Conservation (phyloP, 2,113 vertebrate species). For the Nymphicus hollandicus region DNA sequence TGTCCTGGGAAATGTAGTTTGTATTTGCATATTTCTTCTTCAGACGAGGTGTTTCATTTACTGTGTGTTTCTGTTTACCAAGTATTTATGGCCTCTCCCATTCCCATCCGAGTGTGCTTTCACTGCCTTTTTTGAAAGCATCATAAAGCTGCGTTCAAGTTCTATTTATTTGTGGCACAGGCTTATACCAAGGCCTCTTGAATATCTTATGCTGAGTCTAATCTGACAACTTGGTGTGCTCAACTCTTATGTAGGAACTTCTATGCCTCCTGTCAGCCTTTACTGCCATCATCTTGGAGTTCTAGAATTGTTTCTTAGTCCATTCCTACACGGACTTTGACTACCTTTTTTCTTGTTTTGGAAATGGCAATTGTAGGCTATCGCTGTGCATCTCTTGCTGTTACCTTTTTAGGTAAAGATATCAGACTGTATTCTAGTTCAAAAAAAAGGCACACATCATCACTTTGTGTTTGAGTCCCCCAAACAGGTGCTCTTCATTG, state of each 20-base stretch:
- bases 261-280: background rate
- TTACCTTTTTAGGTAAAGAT: background rate
- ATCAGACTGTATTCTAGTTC: background rate
- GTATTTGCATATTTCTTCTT: background rate
- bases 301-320: background rate
- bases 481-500: background rate
- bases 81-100: background rate
- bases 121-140: background rate
- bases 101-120: background rate
- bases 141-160: background rate
- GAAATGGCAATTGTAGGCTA: background rate
- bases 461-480: background rate
- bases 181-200: background rate
- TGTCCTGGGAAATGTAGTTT: background rate
- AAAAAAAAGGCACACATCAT: background rate
- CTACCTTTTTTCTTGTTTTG: background rate
- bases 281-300: background rate
- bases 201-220: background rate
- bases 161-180: background rate
- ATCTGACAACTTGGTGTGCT: background rate
- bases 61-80: background rate
- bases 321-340: background rate
- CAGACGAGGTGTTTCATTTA: background rate
- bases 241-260: background rate
- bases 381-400: background rate